A percentile compares a stretch with the other conserved stretches of the same genome.
These are phyloP conservation scores for Zoanthus gigantus DNA, from an alignment of 92 coral and sea anemone species.

Conservation along the genomic window DNA sequence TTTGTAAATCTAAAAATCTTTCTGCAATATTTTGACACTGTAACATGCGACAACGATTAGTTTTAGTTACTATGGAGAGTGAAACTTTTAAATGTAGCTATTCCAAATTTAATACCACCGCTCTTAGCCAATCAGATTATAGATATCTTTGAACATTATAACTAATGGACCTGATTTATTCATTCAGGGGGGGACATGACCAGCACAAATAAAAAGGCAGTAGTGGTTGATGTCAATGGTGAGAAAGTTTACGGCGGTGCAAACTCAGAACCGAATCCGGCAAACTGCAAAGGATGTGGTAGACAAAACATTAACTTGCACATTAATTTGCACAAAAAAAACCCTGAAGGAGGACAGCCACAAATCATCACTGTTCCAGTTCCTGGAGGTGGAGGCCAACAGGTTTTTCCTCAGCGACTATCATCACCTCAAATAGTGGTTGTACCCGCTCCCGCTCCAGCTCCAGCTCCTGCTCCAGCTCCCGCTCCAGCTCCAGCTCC, in stretches of 20 bases:
- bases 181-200: not conserved
- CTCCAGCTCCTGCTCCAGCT: not conserved
- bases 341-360: slow-evolving; percentile 22
- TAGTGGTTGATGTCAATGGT: slow-evolving; percentile 71
- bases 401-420: not conserved
- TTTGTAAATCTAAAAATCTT: too few relatives aligned
- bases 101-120: too few relatives aligned
- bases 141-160: too few relatives aligned
- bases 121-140: too few relatives aligned
- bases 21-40: too few relatives aligned
- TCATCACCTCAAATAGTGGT: slow-evolving; percentile 18
- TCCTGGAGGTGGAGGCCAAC: not conserved
- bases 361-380: slow-evolving; percentile 30
- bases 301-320: slow-evolving; percentile 35
- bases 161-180: not conserved
- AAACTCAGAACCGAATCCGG: slow-evolving; percentile 1
- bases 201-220: slow-evolving; percentile 37
- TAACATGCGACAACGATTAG: too few relatives aligned
- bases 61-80: too few relatives aligned
- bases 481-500: slow-evolving; percentile 3
- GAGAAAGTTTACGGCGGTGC: slow-evolving; percentile 56
- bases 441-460: slow-evolving; percentile 23
- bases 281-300: slow-evolving; percentile 31
- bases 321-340: slow-evolving; percentile 32
- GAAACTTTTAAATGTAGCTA: too few relatives aligned